Evolutionary conservation across 2,797 vertebrate species (phyloP).

Genomic region (Mormyrus proboscirostris): DNA sequence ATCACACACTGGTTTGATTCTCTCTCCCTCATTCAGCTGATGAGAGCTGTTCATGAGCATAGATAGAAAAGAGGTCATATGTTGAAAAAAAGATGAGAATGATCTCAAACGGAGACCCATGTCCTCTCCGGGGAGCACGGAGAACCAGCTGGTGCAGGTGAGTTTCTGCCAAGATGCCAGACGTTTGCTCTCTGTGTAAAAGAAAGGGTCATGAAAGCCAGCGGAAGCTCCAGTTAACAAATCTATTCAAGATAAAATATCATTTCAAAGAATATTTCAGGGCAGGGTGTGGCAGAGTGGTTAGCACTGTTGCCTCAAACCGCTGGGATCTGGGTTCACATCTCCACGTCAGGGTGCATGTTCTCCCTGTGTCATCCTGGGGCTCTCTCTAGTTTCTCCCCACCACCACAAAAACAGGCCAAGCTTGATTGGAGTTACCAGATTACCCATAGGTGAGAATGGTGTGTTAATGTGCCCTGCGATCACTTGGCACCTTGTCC

Average conservation of each 20-base stretch:
- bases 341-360: neutral
- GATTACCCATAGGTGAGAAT: neutral
- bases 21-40: slow-evolving; percentile 41
- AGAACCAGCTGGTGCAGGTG: neutral
- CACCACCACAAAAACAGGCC: neutral
- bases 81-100: slow-evolving; percentile 98
- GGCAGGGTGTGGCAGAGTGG: neutral
- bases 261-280: neutral
- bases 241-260: neutral
- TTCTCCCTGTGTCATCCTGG: neutral
- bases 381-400: neutral
- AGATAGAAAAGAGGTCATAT: slow-evolving; percentile 88
- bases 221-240: neutral
- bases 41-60: slow-evolving; percentile 43
- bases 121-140: slow-evolving; percentile 53
- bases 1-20: slow-evolving; percentile 38
- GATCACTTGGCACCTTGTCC: neutral
- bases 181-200: neutral
- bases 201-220: neutral
- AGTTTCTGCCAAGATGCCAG: neutral
- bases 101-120: slow-evolving; percentile 71
- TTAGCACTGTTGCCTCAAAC: neutral
- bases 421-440: neutral
- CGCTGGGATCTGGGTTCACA: neutral
- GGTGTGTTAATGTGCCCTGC: neutral